Conservation (phyloP, 2,797 vertebrate genomes). For the Phylloscopus collybita region DNA sequence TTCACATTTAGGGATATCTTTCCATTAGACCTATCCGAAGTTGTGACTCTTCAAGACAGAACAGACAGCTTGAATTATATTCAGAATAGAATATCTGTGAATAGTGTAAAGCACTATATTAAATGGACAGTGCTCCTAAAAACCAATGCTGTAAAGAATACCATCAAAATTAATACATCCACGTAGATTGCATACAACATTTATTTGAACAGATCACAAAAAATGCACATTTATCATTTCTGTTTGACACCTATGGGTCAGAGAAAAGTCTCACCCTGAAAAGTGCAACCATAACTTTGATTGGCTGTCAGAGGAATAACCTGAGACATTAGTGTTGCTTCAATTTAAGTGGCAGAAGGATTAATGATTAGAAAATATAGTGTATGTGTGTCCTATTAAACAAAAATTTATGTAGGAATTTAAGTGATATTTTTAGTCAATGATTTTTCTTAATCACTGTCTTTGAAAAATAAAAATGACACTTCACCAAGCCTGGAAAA, state of each 20-base stretch:
- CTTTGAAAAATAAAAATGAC: background rate
- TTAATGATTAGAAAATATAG: background rate
- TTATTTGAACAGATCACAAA: background rate
- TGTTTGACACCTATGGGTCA: background rate
- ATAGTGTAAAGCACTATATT: background rate
- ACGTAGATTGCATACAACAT: background rate
- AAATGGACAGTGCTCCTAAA: background rate
- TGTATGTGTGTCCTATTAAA: background rate
- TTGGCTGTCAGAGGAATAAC: background rate
- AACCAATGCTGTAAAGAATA: background rate
- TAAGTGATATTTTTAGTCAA: background rate
- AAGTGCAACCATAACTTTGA: background rate
- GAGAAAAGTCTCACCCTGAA: background rate
- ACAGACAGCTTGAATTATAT: background rate
- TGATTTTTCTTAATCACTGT: background rate
- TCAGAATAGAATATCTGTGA: background rate
- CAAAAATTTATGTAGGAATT: background rate
- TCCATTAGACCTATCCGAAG: background rate
- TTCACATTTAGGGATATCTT: background rate
- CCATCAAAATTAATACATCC: background rate
- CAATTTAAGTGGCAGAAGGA: background rate
- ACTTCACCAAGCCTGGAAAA: background rate
- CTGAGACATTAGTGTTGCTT: background rate
- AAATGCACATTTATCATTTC: rapidly evolving
- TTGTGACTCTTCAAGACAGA: background rate